phyloP scores from a whole-genome alignment of 1,140 invertebrate species.

The Drosophila simulans region DNA sequence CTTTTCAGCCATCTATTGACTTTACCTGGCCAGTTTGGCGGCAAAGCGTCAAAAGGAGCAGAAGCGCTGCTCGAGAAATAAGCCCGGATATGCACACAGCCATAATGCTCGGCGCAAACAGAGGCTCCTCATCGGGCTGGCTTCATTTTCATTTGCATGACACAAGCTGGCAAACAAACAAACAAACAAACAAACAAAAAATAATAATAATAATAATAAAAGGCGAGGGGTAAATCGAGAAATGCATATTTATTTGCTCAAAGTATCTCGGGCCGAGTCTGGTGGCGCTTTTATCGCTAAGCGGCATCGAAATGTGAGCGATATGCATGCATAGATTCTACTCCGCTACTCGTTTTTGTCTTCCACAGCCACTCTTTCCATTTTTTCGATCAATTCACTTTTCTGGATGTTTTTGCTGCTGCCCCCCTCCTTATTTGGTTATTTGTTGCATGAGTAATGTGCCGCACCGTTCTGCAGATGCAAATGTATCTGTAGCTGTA shows the following conservation, averaged over 20 bases:
- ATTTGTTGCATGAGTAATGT: conserved; percentile 75
- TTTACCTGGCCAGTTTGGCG: conserved; percentile 48
- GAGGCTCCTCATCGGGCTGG: conserved; percentile 33
- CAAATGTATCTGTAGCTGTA: conserved; percentile 55
- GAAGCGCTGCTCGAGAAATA: conserved; percentile 25
- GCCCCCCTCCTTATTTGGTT: conserved; percentile 30
- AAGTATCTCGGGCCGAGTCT: conserved; percentile 62
- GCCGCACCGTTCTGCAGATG: conserved; percentile 57
- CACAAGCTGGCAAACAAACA: conserved; percentile 47
- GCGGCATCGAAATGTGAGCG: conserved; percentile 76
- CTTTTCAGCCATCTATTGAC: conserved; percentile 47
- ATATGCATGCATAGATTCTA: conserved; percentile 64
- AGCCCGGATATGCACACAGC: conserved; percentile 46
- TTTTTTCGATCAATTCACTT: conserved; percentile 22
- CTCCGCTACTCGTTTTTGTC: conserved; percentile 22
- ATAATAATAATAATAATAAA: conserved; percentile 38
- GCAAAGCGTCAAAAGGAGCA: conserved; percentile 18
- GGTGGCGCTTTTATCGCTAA: conserved; percentile 56
- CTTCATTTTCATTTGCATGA: conserved; percentile 73
- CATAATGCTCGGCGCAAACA: conserved; percentile 44
- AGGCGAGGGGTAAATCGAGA: conserved; percentile 52
- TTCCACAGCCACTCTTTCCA: conserved; percentile 5
- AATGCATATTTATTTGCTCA: conserved; percentile 78
- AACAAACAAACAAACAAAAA: conserved; percentile 37
- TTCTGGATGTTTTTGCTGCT: conserved; percentile 28